Conservation (phyloP, 1,140 invertebrate species). For the Gryllus bimaculatus region DNA sequence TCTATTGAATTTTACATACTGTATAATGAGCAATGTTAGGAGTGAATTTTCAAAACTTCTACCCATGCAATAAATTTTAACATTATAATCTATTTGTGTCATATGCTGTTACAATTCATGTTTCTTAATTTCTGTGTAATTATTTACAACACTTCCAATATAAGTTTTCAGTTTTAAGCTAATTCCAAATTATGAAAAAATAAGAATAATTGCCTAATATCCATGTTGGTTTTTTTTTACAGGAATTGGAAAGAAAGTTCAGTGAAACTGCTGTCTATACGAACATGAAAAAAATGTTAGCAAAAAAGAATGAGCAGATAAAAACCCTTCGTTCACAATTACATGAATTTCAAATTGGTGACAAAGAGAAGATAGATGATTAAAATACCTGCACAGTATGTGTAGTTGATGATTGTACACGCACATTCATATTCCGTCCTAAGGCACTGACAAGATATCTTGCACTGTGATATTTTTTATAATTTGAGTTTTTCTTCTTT, state of each 20-base stretch:
- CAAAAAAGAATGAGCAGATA: slow-evolving; percentile 36
- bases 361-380: slow-evolving; percentile 4
- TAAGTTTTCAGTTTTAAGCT: background rate
- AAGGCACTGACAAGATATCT: background rate
- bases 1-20: too few species aligned
- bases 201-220: background rate
- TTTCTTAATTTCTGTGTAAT: background rate
- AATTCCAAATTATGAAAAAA: background rate
- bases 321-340: slow-evolving; percentile 35
- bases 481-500: background rate
- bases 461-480: background rate
- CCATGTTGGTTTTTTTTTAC: slow-evolving; percentile 13
- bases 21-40: too few species aligned
- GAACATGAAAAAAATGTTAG: slow-evolving; percentile 51
- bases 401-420: background rate
- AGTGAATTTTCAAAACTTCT: background rate
- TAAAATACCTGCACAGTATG: background rate
- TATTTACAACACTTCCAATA: background rate
- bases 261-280: slow-evolving; percentile 47
- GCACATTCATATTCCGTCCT: background rate
- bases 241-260: slow-evolving; percentile 51
- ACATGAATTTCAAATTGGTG: slow-evolving; percentile 32
- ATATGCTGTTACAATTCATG: background rate
- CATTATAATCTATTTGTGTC: background rate
- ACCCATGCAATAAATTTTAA: background rate